A percentile compares a stretch with the other conserved stretches of the same genome.
Evolutionary conservation across 2,888 invertebrate species (phyloP).

Genomic region (Seira musarum): DNA sequence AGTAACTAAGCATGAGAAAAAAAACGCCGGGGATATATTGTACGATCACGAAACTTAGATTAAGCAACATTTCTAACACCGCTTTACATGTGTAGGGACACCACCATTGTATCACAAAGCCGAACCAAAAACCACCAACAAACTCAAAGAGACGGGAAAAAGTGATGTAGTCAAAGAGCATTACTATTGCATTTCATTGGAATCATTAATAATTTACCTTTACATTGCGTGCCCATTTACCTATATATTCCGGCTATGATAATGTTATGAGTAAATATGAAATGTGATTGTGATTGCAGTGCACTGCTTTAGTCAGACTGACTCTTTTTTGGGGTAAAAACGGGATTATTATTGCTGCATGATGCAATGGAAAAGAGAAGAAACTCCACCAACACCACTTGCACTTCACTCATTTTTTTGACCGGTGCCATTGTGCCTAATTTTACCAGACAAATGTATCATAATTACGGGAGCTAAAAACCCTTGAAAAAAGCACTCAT

Average conservation of each 20-base stretch:
- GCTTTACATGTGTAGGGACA: background rate
- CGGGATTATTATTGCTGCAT: constrained; percentile 46
- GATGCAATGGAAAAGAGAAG: background rate
- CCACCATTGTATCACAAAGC: no score
- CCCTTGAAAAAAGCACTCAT: constrained; percentile 56
- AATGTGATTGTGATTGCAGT: constrained; percentile 4
- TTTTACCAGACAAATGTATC: constrained; percentile 59
- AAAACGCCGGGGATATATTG: constrained; percentile 34
- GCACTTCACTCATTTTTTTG: background rate
- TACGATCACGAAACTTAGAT: constrained; percentile 68
- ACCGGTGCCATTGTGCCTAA: constrained; percentile 54
- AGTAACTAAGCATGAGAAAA: constrained; percentile 10
- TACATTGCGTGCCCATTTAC: background rate
- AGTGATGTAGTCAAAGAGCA: background rate
- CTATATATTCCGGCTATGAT: background rate
- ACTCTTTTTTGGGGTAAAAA: constrained; percentile 45
- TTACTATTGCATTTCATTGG: background rate
- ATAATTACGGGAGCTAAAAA: constrained; percentile 50
- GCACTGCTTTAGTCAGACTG: no score
- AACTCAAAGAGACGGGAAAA: background rate
- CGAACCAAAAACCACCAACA: background rate
- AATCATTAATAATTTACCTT: background rate
- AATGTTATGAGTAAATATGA: background rate
- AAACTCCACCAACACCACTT: background rate
- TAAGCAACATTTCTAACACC: constrained; percentile 33